A percentile compares a stretch with the other conserved stretches of the same genome.
These are phyloP conservation scores for Heliconius hermathena DNA, from an alignment of 1,140 invertebrate genomes.

Conservation along the genomic window DNA sequence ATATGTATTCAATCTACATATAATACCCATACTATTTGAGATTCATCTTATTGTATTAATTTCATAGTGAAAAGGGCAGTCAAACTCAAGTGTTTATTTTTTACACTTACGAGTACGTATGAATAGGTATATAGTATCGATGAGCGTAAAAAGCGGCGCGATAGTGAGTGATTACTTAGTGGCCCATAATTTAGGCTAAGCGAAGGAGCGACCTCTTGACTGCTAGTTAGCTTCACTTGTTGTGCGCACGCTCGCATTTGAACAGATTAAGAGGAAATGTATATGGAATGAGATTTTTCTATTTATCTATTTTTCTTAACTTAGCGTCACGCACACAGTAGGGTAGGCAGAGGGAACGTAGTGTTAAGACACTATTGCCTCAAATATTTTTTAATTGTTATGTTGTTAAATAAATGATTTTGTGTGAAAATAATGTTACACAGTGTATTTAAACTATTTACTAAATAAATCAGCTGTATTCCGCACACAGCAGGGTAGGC, in stretches of 20 bases:
- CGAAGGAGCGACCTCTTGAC: slow-evolving; percentile 48
- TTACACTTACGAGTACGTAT: not conserved
- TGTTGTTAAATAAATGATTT: too few species aligned
- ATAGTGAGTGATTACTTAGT: slow-evolving; percentile 72
- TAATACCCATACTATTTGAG: not conserved
- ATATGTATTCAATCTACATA: not conserved
- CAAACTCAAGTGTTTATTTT: slow-evolving; percentile 27
- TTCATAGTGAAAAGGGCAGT: slow-evolving; percentile 34
- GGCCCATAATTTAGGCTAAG: slow-evolving; percentile 75
- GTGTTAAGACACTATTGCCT: too few species aligned
- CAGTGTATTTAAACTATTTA: too few species aligned
- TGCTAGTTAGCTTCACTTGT: slow-evolving; percentile 78
- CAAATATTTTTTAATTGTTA: too few species aligned
- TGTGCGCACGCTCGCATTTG: slow-evolving; percentile 63
- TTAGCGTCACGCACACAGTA: too few species aligned
- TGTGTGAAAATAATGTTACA: too few species aligned
- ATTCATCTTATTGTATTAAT: not conserved
- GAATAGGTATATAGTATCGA: slow-evolving; percentile 1
- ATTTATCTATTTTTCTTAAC: slow-evolving; percentile 9
- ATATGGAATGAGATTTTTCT: slow-evolving; percentile 48
- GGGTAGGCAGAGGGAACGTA: too few species aligned
- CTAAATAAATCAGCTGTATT: too few species aligned
- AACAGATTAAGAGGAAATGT: slow-evolving; percentile 46
- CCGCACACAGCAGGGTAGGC: rapidly evolving
- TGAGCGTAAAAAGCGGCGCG: slow-evolving; percentile 49